Evolutionary conservation across 1,140 invertebrate species (phyloP).

Genomic region (Periplaneta americana): DNA sequence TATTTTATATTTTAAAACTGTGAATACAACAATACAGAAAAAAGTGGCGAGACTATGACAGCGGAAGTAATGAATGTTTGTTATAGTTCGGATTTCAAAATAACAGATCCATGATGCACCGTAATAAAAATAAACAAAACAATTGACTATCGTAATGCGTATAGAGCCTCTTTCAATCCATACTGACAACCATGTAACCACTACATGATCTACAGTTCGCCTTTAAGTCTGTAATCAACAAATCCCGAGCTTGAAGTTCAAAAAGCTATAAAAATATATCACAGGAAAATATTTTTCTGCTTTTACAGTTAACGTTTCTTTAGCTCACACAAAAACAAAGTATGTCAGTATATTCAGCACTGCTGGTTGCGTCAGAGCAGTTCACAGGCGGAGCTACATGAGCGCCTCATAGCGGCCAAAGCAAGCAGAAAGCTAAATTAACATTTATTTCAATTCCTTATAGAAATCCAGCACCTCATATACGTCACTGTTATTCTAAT

Average conservation of each 20-base stretch:
- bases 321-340: not conserved
- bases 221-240: not conserved
- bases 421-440: not conserved
- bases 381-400: not conserved
- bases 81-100: not conserved
- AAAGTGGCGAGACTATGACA: too few species aligned
- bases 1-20: too few species aligned
- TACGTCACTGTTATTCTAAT: too few species aligned
- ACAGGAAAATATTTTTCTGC: not conserved
- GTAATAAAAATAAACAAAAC: not conserved
- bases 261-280: not conserved
- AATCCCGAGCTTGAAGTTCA: not conserved
- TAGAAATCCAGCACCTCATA: too few species aligned
- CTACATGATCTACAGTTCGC: not conserved
- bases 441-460: not conserved
- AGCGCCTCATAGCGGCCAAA: not conserved
- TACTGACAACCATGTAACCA: not conserved
- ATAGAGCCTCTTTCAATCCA: not conserved
- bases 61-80: too few species aligned
- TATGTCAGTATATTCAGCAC: not conserved
- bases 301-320: not conserved
- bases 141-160: not conserved
- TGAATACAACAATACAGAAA: too few species aligned
- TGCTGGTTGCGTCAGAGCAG: not conserved
- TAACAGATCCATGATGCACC: not conserved